Conservation (phyloP, 2,113 vertebrate genomes). For the Polypterus senegalus region DNA sequence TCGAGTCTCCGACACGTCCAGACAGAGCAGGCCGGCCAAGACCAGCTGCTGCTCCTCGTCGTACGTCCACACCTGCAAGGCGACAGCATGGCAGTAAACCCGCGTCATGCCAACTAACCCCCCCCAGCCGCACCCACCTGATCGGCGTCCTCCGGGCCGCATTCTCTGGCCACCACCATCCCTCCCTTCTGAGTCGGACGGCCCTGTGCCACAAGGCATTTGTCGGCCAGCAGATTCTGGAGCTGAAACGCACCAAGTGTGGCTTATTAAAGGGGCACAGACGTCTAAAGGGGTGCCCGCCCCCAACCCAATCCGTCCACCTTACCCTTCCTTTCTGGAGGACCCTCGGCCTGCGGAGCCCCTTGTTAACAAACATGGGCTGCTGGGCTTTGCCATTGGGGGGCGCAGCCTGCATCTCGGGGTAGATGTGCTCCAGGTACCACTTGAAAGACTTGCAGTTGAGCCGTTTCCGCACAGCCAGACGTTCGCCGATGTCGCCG, state of each 20-base stretch:
- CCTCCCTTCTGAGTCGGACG: slow-evolving; percentile 85
- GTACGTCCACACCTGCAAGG: slow-evolving; percentile 69
- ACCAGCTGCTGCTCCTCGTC: slow-evolving; percentile 84
- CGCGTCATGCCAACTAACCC: not conserved
- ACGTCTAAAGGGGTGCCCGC: not conserved
- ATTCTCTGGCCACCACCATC: slow-evolving; percentile 64
- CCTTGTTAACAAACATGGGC: slow-evolving; percentile 70
- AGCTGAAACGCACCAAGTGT: slow-evolving; percentile 42
- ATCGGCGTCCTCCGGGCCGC: slow-evolving; percentile 63
- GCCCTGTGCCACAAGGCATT: slow-evolving; percentile 79
- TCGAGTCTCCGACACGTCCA: slow-evolving; percentile 80
- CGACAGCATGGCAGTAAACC: not conserved
- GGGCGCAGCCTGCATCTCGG: slow-evolving; percentile 79
- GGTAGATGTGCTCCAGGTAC: slow-evolving; percentile 89
- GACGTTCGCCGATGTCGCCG: slow-evolving; percentile 74
- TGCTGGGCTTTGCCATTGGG: slow-evolving; percentile 66
- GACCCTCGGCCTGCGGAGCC: slow-evolving; percentile 67
- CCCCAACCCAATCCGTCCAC: not conserved
- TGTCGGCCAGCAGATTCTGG: slow-evolving; percentile 64
- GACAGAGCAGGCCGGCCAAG: slow-evolving; percentile 74
- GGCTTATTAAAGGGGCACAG: too few species aligned
- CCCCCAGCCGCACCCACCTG: slow-evolving; percentile 52
- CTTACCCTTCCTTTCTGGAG: slow-evolving; percentile 81
- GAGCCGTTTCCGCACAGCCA: slow-evolving; percentile 62
- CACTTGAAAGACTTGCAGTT: slow-evolving; percentile 81